These are phyloP conservation scores for Entomobrya proxima DNA, from an alignment of 2,888 invertebrate species.

Conservation along the genomic window DNA sequence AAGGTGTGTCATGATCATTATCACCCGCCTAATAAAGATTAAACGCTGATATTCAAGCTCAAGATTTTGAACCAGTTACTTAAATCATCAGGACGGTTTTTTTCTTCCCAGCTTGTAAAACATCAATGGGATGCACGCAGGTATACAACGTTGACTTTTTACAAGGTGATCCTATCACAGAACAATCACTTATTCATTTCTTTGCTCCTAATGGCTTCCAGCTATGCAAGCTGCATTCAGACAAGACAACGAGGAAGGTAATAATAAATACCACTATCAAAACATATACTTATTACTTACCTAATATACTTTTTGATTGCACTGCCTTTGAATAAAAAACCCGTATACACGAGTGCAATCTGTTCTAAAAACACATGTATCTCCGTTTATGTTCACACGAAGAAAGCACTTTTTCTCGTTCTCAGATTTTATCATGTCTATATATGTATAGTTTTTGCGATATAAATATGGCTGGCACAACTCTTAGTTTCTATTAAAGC, in stretches of 20 bases:
- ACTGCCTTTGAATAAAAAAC: neutral
- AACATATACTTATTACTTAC: neutral
- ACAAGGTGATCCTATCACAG: constrained; percentile 33
- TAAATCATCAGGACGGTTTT: constrained; percentile 44
- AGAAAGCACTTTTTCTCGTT: too few relatives aligned
- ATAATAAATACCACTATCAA: constrained; percentile 11
- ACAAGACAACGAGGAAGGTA: neutral
- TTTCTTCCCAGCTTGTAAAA: neutral
- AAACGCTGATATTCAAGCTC: constrained; percentile 51
- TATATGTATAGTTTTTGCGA: too few relatives aligned
- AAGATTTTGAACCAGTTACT: constrained; percentile 56
- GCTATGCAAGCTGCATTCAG: constrained; percentile 14
- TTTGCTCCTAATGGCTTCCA: constrained; percentile 54
- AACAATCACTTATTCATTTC: constrained; percentile 52
- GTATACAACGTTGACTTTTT: constrained; percentile 46
- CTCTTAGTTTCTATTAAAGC: too few relatives aligned
- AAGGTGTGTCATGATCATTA: constrained; percentile 63
- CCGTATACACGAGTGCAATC: too few relatives aligned
- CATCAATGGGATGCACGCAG: neutral
- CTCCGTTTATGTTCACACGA: too few relatives aligned
- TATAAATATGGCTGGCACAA: too few relatives aligned
- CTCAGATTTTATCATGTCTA: too few relatives aligned
- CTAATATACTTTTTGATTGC: neutral
- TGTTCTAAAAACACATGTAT: too few relatives aligned
- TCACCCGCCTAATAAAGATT: constrained; percentile 63